Percentiles rank a stretch among this genome's conserved stretches.
phyloP scores from a whole-genome alignment of 2,888 invertebrate genomes.

The Hyposoter didymator region DNA sequence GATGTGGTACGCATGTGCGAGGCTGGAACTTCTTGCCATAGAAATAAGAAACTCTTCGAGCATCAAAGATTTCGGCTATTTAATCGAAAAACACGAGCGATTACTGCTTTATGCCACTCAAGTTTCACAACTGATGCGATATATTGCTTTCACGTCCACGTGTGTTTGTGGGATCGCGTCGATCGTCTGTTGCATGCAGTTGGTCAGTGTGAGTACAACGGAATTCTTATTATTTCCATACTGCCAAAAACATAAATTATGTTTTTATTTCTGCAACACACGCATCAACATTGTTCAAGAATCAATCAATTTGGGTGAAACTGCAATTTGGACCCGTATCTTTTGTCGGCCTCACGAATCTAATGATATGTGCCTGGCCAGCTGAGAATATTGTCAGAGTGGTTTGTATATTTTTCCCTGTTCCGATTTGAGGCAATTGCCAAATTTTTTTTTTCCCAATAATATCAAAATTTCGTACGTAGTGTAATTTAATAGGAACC shows the following conservation, averaged over 20 bases:
- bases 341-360: constrained; percentile 39
- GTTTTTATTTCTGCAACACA: not conserved
- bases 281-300: constrained; percentile 14
- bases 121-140: constrained; percentile 55
- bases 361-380: constrained; percentile 62
- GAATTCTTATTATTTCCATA: not conserved
- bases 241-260: no score
- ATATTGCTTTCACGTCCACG: constrained; percentile 54
- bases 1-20: constrained; percentile 71
- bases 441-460: not conserved
- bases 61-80: constrained; percentile 19
- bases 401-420: constrained; percentile 37
- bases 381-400: constrained; percentile 60
- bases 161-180: constrained; percentile 53
- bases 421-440: no score
- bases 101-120: constrained; percentile 57
- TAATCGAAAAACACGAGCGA: constrained; percentile 48
- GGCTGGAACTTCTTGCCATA: constrained; percentile 67
- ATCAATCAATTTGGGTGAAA: constrained; percentile 54
- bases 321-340: constrained; percentile 46
- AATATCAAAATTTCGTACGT: not conserved
- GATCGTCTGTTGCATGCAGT: constrained; percentile 67
- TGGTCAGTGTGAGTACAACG: constrained; percentile 67
- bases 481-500: constrained; percentile 24
- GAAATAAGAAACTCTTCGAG: constrained; percentile 25